Evolutionary conservation across 2,888 invertebrate species (phyloP), one percentile per base, ranked within the genome.

Genomic region (Oscheius sp.): DNA sequence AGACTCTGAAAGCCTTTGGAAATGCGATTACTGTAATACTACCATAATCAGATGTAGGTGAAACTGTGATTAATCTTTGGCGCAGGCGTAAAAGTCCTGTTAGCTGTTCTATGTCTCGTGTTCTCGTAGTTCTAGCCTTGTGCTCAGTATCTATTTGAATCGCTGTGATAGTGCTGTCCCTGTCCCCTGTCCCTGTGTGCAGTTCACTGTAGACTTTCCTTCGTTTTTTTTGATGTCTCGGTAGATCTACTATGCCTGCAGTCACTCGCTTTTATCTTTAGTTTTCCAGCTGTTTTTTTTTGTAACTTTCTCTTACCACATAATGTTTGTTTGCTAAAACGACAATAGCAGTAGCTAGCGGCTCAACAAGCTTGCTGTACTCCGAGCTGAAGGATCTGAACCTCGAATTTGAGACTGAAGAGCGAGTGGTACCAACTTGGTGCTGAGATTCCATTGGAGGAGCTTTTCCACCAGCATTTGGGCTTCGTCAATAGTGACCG

Each of bases 331-430:
- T 68, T 9, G 55, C 68, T 21, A 68, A 33, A n/a, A 32, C 1
- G 73, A 82, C 77, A 37, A 82, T 78, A 42, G 83, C 84, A n/a
- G 71, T 71, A 0, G 84, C 77, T 53, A 86, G 62, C 29, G 82
- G 74, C 21, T 81, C 78, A 4, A 84, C 68, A 63, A 85, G 70
- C 29, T 82, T 73, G 33, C 80, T 81, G 62, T 86, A 86, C 71
- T 86, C 86, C 1, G 84, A 80, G 32, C 80, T 80, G 77, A 86
- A 86, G 9, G 84, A 81, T 60, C 84, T 85, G 75, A 53, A 85
- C 70, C 47, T 10, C 3, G 29, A 32, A 5, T 21, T 21, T 21
- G 21, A 21, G 21, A 21, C 21, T 21, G 21, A 21, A 21, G 21
- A 21, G 21, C 21, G 21, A 21, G 21, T 21, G 21, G 21, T 21